phyloP scores from a whole-genome alignment of 2,113 vertebrate species.

The rabbit (Oryctolagus cuniculus) region mOryCun1.1 NC_091449.1:61969501-61970000 shows the following conservation, averaged over 20 bases:
- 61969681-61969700: conserved; percentile 34
- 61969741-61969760: background rate
- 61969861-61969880: background rate
- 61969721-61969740: background rate
- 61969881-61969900: background rate
- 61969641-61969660: conserved; percentile 27
- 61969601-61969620: background rate
- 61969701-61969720: conserved; percentile 48
- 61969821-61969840: accelerated
- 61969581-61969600: conserved; percentile 32
- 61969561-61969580: conserved; percentile 31
- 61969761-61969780: background rate
- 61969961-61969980: background rate
- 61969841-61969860: background rate
- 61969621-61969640: background rate
- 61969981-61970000: background rate
- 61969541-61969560: background rate
- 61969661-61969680: conserved; percentile 22
- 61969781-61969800: background rate
- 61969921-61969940: background rate
- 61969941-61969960: background rate
- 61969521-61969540: conserved; percentile 57
- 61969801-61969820: background rate
- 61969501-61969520: conserved; percentile 65
- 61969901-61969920: background rate